A percentile compares a stretch with the other conserved stretches of the same genome.
Conservation (phyloP, 1,140 invertebrate genomes). For the Drosophila ercepeae region DNA sequence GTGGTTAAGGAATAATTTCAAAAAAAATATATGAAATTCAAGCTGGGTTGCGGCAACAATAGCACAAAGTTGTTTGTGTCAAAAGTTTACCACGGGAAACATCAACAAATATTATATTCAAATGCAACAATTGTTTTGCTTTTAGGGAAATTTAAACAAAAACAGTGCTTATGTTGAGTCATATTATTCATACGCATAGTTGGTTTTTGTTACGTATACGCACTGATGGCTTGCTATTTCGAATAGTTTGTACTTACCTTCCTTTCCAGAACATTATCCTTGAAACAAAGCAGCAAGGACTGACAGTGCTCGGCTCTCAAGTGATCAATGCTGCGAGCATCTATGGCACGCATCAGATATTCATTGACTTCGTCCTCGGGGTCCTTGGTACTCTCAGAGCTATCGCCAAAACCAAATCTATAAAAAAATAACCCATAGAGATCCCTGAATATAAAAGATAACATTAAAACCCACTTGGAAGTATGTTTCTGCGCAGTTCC, state of each 20-base stretch:
- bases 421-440: too few relatives aligned
- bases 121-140: background rate
- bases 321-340: conserved; percentile 95
- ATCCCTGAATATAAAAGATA: background rate
- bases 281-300: conserved; percentile 92
- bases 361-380: conserved; percentile 97
- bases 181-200: background rate
- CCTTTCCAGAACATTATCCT: conserved; percentile 89
- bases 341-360: conserved; percentile 96
- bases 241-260: conserved; percentile 86
- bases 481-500: conserved; percentile 88
- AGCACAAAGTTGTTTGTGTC: background rate
- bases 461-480: conserved; percentile 87
- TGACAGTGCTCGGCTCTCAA: conserved; percentile 93
- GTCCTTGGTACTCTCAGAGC: conserved; percentile 87
- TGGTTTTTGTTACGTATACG: too few relatives aligned
- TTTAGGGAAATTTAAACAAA: background rate
- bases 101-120: background rate
- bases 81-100: background rate
- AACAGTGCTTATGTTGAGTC: background rate
- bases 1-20: conserved; percentile 8
- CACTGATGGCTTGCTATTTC: background rate
- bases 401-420: conserved; percentile 88
- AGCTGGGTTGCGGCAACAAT: background rate
- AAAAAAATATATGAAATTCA: conserved; percentile 4